These are phyloP conservation scores for Brachynemurus nebulosus DNA, from an alignment of 2,888 invertebrate genomes.

Conservation along the genomic window DNA sequence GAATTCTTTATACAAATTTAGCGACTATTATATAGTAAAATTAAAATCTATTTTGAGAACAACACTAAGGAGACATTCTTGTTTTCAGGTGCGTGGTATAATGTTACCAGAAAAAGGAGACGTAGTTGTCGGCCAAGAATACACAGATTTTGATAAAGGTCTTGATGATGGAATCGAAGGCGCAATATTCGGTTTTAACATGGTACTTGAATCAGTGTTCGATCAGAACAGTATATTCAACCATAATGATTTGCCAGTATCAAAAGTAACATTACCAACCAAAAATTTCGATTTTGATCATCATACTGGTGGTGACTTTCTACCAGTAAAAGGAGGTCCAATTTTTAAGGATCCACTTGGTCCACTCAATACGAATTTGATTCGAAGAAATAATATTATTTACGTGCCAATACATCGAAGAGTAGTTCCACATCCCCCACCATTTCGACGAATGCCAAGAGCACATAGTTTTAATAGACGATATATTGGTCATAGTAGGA, in stretches of 20 bases:
- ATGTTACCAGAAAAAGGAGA: constrained; percentile 46
- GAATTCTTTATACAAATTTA: too few species aligned
- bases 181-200: constrained; percentile 50
- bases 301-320: too few species aligned
- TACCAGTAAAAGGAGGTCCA: too few species aligned
- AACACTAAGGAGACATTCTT: constrained; percentile 7
- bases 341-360: not conserved
- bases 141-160: constrained; percentile 48
- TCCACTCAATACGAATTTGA: not conserved
- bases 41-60: not conserved
- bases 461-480: not conserved
- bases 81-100: constrained; percentile 40
- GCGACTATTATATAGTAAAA: not conserved
- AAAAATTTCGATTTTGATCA: too few species aligned
- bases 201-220: constrained; percentile 44
- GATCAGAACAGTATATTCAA: constrained; percentile 17
- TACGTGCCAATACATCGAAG: not conserved
- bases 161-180: constrained; percentile 52
- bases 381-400: not conserved
- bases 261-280: not conserved
- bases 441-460: not conserved
- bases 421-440: not conserved
- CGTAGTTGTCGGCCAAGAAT: constrained; percentile 54
- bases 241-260: not conserved
- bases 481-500: not conserved